phyloP scores from a whole-genome alignment of 2,888 invertebrate species.

The Zygothrica quintamaculata region DNA sequence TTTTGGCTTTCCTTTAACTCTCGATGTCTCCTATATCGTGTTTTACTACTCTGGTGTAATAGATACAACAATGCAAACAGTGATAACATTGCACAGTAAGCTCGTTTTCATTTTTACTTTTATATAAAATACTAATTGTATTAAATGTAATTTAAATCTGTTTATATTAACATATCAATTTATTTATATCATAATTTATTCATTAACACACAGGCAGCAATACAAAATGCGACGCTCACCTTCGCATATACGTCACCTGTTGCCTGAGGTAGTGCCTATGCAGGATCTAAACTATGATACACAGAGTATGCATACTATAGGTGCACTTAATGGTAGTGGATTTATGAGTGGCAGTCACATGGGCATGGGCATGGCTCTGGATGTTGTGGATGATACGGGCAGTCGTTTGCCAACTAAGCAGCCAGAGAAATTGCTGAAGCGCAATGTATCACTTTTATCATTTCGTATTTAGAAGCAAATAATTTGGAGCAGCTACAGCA shows the following conservation, averaged over 20 bases:
- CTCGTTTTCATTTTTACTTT: background rate
- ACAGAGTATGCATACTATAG: slow-evolving; percentile 76
- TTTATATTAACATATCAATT: background rate
- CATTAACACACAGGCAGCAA: slow-evolving; percentile 77
- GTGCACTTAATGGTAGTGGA: slow-evolving; percentile 63
- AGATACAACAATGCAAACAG: slow-evolving; percentile 53
- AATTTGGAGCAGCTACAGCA: slow-evolving; percentile 24
- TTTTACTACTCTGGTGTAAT: slow-evolving; percentile 18
- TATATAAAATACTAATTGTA: background rate
- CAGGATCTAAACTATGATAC: slow-evolving; percentile 83
- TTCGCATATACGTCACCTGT: slow-evolving; percentile 83
- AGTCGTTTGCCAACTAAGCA: slow-evolving; percentile 70
- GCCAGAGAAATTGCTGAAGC: slow-evolving; percentile 81
- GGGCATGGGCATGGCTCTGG: slow-evolving; percentile 64
- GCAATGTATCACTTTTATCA: slow-evolving; percentile 84
- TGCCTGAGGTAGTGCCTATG: slow-evolving; percentile 84
- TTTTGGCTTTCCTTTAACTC: slow-evolving; percentile 20
- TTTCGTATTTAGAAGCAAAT: slow-evolving; percentile 81
- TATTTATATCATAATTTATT: background rate
- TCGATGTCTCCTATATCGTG: slow-evolving; percentile 23
- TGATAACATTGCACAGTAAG: slow-evolving; percentile 63
- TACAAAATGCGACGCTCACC: slow-evolving; percentile 84
- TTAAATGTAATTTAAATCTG: too few relatives aligned
- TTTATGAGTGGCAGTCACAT: slow-evolving; percentile 65
- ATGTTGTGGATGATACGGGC: slow-evolving; percentile 70